Conservation (phyloP, 2,797 vertebrate species). For the Takifugu ocellatus region DNA sequence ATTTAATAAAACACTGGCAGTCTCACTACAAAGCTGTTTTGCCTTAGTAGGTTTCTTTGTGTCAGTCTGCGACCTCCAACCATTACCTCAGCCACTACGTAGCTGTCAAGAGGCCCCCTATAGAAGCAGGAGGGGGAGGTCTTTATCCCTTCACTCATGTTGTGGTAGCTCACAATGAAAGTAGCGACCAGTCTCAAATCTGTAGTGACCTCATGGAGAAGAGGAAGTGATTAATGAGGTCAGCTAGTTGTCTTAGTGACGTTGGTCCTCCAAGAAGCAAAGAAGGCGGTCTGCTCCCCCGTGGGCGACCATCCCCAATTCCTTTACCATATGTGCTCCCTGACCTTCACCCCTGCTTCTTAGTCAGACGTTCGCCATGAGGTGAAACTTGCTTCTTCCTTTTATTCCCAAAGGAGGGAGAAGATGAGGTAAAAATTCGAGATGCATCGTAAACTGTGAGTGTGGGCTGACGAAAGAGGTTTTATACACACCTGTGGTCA, state of each 20-base stretch:
- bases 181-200: slow-evolving; percentile 48
- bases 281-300: slow-evolving; percentile 54
- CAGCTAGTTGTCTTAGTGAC: slow-evolving; percentile 65
- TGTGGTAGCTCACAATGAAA: slow-evolving; percentile 40
- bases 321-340: slow-evolving; percentile 76
- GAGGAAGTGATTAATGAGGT: slow-evolving; percentile 80
- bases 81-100: slow-evolving; percentile 68
- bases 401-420: slow-evolving; percentile 39
- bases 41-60: slow-evolving; percentile 28
- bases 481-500: slow-evolving; percentile 54
- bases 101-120: slow-evolving; percentile 42
- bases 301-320: slow-evolving; percentile 56
- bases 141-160: slow-evolving; percentile 53
- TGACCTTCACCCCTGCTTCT: slow-evolving; percentile 58
- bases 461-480: slow-evolving; percentile 19
- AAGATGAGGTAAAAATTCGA: background rate
- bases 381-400: slow-evolving; percentile 39
- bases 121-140: slow-evolving; percentile 18
- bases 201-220: slow-evolving; percentile 65
- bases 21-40: slow-evolving; percentile 43
- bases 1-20: slow-evolving; percentile 65
- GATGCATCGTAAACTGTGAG: slow-evolving; percentile 37
- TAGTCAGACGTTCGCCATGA: slow-evolving; percentile 37
- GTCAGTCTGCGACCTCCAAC: slow-evolving; percentile 56
- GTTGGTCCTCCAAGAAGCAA: slow-evolving; percentile 63